phyloP scores from a whole-genome alignment of 1,140 invertebrate species.

The Ylistrum balloti region DNA sequence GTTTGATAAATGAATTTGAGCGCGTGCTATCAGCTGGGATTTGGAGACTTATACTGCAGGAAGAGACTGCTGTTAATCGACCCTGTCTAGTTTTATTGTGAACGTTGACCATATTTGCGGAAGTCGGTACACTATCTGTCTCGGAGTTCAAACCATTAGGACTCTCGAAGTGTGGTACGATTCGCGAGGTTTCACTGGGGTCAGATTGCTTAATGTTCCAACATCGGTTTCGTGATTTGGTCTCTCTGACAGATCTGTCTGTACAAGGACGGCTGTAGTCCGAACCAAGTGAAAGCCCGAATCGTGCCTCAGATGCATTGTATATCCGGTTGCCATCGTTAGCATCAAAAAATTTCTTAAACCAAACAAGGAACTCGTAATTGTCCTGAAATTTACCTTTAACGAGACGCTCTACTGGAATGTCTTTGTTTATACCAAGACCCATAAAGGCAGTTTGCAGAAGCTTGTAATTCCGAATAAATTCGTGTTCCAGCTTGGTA shows the following conservation, averaged over 20 bases:
- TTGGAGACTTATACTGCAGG: background rate
- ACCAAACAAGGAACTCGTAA: background rate
- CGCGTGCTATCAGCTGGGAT: background rate
- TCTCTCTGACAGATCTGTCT: background rate
- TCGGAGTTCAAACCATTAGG: background rate
- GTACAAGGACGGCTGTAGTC: background rate
- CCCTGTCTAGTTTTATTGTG: background rate
- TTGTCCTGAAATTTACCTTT: conserved; percentile 23
- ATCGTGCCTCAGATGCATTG: background rate
- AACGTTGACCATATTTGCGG: background rate
- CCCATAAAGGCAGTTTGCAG: background rate
- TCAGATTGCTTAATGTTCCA: background rate
- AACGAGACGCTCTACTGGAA: background rate
- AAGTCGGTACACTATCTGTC: background rate
- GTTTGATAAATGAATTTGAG: background rate
- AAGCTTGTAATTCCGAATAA: background rate
- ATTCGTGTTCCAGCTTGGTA: background rate
- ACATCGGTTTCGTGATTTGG: background rate
- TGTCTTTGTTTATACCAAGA: background rate
- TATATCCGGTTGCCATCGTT: background rate
- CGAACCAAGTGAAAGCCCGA: background rate
- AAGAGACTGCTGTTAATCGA: background rate
- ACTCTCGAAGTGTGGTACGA: background rate
- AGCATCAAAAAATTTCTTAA: background rate
- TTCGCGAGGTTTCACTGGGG: background rate